Conservation (phyloP, 2,888 invertebrate species). For the Eilema caniola region DNA sequence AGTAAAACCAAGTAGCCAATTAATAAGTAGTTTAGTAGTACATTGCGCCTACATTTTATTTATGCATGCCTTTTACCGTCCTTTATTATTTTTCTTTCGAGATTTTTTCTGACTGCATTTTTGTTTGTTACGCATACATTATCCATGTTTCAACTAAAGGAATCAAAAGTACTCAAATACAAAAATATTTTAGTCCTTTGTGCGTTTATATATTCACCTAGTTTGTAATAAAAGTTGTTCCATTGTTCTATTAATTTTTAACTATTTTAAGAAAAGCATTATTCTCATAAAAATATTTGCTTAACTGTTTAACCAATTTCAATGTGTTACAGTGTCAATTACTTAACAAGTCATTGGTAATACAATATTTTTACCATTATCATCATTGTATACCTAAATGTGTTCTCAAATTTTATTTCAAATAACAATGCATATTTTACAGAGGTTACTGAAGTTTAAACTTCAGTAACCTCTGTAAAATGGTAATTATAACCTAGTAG, state of each 20-base stretch:
- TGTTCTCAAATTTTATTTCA: neutral
- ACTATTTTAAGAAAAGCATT: too few relatives aligned
- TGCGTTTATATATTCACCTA: neutral
- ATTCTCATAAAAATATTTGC: neutral
- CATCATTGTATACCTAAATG: too few relatives aligned
- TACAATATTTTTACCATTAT: too few relatives aligned
- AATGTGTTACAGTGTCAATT: too few relatives aligned
- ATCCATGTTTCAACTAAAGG: neutral
- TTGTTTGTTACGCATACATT: neutral
- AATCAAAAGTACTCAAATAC: too few relatives aligned
- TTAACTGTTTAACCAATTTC: neutral
- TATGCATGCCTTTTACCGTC: neutral
- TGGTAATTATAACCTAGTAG: neutral
- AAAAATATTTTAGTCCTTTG: too few relatives aligned
- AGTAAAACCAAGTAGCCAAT: too few relatives aligned
- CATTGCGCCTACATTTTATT: neutral
- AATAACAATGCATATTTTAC: neutral
- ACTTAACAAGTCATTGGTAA: too few relatives aligned
- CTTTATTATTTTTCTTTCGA: neutral
- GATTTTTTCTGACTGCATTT: conserved; percentile 2
- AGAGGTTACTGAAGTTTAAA: neutral
- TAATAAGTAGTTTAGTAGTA: neutral
- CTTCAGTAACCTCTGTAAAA: neutral
- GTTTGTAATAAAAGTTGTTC: neutral
- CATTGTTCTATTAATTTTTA: neutral